phyloP scores from a whole-genome alignment of 1,140 invertebrate genomes.

The Prorops nasuta region DNA sequence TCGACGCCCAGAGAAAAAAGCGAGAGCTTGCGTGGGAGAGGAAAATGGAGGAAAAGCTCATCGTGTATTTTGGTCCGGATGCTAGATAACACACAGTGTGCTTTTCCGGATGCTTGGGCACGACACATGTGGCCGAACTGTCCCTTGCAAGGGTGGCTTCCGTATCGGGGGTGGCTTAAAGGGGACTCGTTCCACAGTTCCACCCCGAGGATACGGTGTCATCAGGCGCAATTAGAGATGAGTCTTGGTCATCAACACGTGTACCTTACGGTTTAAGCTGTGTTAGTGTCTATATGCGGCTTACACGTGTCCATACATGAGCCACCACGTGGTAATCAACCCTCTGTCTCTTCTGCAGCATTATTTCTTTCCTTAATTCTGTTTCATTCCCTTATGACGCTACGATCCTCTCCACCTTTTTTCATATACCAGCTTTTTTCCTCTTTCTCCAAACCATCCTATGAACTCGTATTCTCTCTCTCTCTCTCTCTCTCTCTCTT shows the following conservation, averaged over 20 bases:
- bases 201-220: conserved; percentile 39
- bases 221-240: conserved; percentile 46
- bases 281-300: too few relatives aligned
- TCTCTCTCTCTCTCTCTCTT: conserved; percentile 3
- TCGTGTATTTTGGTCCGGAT: conserved; percentile 34
- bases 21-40: too few relatives aligned
- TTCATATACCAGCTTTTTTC: not conserved
- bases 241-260: conserved; percentile 43
- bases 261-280: conserved; percentile 17
- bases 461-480: conserved; percentile 1
- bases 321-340: conserved; percentile 8
- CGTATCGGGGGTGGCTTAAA: not conserved
- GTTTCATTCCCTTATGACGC: conserved; percentile 26
- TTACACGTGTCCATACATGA: not conserved
- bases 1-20: too few relatives aligned
- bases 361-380: conserved; percentile 37
- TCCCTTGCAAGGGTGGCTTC: not conserved
- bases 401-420: conserved; percentile 1
- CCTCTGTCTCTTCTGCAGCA: conserved; percentile 20
- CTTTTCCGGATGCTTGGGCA: conserved; percentile 54
- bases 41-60: not conserved
- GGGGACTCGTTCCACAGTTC: conserved; percentile 26
- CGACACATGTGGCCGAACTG: conserved; percentile 41
- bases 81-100: conserved; percentile 37
- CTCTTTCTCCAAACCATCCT: conserved; percentile 3